Evolutionary conservation across 2,797 vertebrate species (phyloP).

Genomic region (Synanceia verrucosa): DNA sequence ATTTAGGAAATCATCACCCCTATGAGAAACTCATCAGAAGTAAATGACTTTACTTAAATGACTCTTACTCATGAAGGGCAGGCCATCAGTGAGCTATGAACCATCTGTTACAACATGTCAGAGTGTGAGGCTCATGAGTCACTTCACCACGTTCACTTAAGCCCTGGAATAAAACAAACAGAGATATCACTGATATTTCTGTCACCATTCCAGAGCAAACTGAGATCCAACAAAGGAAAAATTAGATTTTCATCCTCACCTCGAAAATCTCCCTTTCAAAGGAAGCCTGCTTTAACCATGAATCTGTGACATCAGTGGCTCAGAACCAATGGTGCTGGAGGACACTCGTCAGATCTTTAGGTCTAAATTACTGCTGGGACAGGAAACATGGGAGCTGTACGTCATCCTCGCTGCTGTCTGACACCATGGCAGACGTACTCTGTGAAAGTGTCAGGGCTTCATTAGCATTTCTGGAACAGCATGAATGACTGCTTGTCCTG

Average conservation of each 20-base stretch:
- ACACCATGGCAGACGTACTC: slow-evolving; percentile 67
- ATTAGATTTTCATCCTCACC: background rate
- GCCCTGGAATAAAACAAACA: background rate
- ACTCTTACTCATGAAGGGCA: slow-evolving; percentile 20
- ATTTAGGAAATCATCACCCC: slow-evolving; percentile 1
- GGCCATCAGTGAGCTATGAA: slow-evolving; percentile 28
- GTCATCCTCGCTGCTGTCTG: slow-evolving; percentile 48
- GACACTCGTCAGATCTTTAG: slow-evolving; percentile 20
- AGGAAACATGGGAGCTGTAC: slow-evolving; percentile 42
- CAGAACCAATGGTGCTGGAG: slow-evolving; percentile 31
- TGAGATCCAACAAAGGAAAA: background rate
- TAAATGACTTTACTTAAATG: background rate
- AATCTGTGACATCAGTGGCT: slow-evolving; percentile 31
- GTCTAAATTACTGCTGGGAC: slow-evolving; percentile 39
- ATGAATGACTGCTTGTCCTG: slow-evolving; percentile 81
- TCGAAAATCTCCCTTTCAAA: no score
- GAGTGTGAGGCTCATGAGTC: slow-evolving; percentile 33
- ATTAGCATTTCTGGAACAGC: slow-evolving; percentile 81
- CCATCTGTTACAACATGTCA: slow-evolving; percentile 50
- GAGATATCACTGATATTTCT: no score
- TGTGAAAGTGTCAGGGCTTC: slow-evolving; percentile 71
- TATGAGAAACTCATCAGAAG: background rate
- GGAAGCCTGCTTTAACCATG: slow-evolving; percentile 11
- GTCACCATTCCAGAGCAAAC: background rate
- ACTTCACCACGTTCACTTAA: slow-evolving; percentile 3